Evolutionary conservation across 92 coral and sea anemone genomes (phyloP).

Genomic region (Blastomussa wellsi): DNA sequence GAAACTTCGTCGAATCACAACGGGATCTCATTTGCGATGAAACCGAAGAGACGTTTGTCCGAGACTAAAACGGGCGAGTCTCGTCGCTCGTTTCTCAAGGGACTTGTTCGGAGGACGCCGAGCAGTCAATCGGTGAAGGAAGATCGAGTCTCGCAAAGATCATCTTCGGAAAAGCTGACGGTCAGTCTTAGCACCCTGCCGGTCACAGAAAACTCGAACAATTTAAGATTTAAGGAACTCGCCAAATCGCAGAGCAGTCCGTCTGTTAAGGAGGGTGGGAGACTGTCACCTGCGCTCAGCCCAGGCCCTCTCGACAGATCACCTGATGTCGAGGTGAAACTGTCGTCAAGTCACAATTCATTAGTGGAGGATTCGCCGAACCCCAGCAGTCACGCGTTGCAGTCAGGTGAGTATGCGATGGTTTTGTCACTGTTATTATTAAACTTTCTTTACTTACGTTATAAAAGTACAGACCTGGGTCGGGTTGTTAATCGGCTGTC

Average conservation of each 20-base stretch:
- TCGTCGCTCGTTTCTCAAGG: conserved; percentile 75
- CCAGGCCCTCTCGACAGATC: conserved; percentile 26
- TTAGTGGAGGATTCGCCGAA: conserved; percentile 1
- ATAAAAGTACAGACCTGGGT: too few species aligned
- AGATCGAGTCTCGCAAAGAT: conserved; percentile 63
- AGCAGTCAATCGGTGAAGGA: conserved; percentile 92
- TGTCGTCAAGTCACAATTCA: conserved; percentile 5
- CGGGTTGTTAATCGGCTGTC: too few species aligned
- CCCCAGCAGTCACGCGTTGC: conserved; percentile 13
- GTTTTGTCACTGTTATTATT: not conserved
- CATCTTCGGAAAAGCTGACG: conserved; percentile 67
- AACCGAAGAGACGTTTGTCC: conserved; percentile 71
- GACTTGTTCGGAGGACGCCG: conserved; percentile 74
- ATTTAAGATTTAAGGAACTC: conserved; percentile 19
- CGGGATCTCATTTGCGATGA: conserved; percentile 39
- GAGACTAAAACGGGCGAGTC: conserved; percentile 62
- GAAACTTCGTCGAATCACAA: conserved; percentile 68
- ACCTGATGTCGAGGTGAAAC: conserved; percentile 18
- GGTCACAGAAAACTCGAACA: conserved; percentile 33
- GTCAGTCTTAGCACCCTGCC: conserved; percentile 72
- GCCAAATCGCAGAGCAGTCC: conserved; percentile 53
- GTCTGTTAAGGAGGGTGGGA: conserved; percentile 52
- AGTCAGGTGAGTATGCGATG: conserved; percentile 14
- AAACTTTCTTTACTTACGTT: too few species aligned
- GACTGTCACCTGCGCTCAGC: conserved; percentile 28